These are phyloP conservation scores for Hemibagrus guttatus DNA, from an alignment of 2,797 vertebrate genomes.

Conservation along the genomic window DNA sequence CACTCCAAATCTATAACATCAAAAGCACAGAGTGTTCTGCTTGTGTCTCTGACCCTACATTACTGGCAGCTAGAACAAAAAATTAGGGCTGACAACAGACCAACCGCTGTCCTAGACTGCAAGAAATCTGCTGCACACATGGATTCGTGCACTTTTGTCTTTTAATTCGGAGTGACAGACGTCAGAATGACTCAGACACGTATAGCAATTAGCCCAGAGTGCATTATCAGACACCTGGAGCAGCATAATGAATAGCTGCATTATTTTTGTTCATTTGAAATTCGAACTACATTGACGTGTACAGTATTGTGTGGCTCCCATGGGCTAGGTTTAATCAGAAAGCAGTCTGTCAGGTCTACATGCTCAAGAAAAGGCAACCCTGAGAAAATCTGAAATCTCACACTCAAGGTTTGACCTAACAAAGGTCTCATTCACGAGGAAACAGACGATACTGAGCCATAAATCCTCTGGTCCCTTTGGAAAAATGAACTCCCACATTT, in stretches of 20 bases:
- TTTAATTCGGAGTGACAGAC: neutral
- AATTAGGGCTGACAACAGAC: slow-evolving; percentile 1
- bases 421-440: slow-evolving; percentile 36
- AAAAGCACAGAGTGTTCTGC: slow-evolving; percentile 9
- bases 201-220: neutral
- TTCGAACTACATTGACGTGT: slow-evolving; percentile 26
- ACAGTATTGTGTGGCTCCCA: slow-evolving; percentile 13
- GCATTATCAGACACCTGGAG: slow-evolving; percentile 30
- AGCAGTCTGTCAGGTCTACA: neutral
- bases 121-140: neutral
- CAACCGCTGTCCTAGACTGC: neutral
- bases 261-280: slow-evolving; percentile 29
- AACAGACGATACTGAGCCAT: slow-evolving; percentile 41
- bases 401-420: slow-evolving; percentile 24
- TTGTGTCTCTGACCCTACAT: slow-evolving; percentile 13
- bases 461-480: slow-evolving; percentile 59
- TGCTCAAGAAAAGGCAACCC: slow-evolving; percentile 12
- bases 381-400: slow-evolving; percentile 36
- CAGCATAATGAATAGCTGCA: slow-evolving; percentile 16
- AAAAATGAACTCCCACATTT: slow-evolving; percentile 66
- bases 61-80: neutral
- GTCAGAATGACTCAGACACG: neutral
- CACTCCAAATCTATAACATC: slow-evolving; percentile 5
- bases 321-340: slow-evolving; percentile 1
- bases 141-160: neutral